Percentiles rank a stretch among this genome's conserved stretches.
Conservation (phyloP, 2,888 invertebrate genomes). For the Argynnis bischoffii region DNA sequence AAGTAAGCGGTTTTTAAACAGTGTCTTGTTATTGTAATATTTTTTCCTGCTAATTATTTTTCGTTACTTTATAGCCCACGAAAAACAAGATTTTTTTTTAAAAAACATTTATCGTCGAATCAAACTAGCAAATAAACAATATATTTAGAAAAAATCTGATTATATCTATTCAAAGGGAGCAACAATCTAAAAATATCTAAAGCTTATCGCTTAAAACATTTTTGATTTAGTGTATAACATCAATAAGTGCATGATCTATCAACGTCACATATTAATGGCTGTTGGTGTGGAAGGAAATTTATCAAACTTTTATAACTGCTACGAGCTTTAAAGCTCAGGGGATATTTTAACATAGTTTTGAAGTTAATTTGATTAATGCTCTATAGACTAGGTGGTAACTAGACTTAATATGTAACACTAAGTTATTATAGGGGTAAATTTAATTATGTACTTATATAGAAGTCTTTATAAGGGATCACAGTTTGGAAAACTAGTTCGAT, state of each 20-base stretch:
- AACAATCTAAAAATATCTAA: neutral
- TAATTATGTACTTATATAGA: conserved; percentile 72
- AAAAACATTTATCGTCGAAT: too few relatives aligned
- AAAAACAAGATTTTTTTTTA: too few relatives aligned
- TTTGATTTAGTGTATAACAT: neutral
- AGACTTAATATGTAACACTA: conserved; percentile 39
- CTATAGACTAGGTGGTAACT: conserved; percentile 41
- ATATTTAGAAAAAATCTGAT: too few relatives aligned
- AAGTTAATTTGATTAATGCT: conserved; percentile 5
- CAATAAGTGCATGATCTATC: conserved; percentile 11
- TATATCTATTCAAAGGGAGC: neutral
- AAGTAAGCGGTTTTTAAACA: too few relatives aligned
- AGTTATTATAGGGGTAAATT: conserved; percentile 52
- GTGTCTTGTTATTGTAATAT: too few relatives aligned
- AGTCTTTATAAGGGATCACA: conserved; percentile 82
- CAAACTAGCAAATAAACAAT: too few relatives aligned
- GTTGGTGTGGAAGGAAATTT: neutral
- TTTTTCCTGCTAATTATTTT: too few relatives aligned
- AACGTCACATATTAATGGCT: conserved; percentile 11
- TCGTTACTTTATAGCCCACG: too few relatives aligned
- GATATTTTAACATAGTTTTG: conserved; percentile 10
- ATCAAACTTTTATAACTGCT: conserved; percentile 13
- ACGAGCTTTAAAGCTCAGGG: conserved; percentile 9
- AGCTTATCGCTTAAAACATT: neutral
- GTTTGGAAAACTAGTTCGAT: conserved; percentile 78